Base-by-base conservation (phyloP, 1,140 invertebrate species). In the Tetragonula clypearis region DNA sequence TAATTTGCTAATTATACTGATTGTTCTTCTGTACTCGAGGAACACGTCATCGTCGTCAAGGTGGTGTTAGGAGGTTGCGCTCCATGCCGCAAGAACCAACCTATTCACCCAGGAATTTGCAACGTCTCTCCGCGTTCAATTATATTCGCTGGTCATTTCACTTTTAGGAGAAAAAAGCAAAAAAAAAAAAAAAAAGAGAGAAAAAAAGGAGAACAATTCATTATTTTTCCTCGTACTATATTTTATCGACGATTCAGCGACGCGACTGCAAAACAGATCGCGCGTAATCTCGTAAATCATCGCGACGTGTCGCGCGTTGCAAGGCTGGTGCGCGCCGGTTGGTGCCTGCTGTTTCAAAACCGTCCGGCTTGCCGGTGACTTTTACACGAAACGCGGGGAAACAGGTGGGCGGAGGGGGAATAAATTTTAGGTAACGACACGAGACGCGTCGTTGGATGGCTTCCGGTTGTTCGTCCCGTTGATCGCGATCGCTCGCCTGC, bases 241-340 rank as follows among this genome's bases (percentile, higher is more conserved):
- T 56, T 84, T 60, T 56, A 58, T 71, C 35, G 65, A 23, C 41
- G 75, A 58, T 26, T 41, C 73, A 26, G 30, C 17, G 41, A 19
- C 81, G 62, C 53, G 53, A 30, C 62, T 17, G 65, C 35, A 41
- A 30, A 73, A 81, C 60, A 35, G 55, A 81, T 81, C 68, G 75
- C 73, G 35, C 74, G 82, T 75, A 66, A 76, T 82, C 80, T 82
- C 80, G 49, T 82, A 82, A 82, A 82, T 82, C 80, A 82, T 83
- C 65, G 62, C 73, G 62, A 78, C 80, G 82, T 56, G 60, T 77
- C 30, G 75, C 56, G 75, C 75, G 75, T 62, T 41, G 75, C 58
- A 6, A 41, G 60, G 17, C 21, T 60, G 30, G 30, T 30, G 17
- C 14, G 53, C 53, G 23, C 53, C 41, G 60, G 21, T 26, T 62